A percentile compares a stretch with the other conserved stretches of the same genome.
phyloP scores from a whole-genome alignment of 1,140 invertebrate species.

The Monomorium pharaonis region DNA sequence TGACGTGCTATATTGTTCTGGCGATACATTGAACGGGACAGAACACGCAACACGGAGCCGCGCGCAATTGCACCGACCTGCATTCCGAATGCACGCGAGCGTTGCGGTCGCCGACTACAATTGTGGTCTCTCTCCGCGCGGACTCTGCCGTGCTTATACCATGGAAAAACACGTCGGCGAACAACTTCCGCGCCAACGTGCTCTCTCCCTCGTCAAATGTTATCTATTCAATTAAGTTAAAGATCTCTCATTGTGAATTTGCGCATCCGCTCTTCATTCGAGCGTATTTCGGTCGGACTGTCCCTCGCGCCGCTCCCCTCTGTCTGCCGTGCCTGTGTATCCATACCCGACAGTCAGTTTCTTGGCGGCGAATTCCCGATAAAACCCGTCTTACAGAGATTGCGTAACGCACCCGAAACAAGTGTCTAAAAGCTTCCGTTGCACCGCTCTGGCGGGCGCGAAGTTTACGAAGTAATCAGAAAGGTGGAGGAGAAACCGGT shows the following conservation, averaged over 20 bases:
- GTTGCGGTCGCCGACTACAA: constrained; percentile 51
- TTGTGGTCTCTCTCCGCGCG: constrained; percentile 26
- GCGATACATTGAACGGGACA: constrained; percentile 41
- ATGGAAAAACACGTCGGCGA: constrained; percentile 29
- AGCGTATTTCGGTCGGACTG: too few species aligned
- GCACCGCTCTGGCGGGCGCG: constrained; percentile 53
- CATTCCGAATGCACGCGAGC: constrained; percentile 61
- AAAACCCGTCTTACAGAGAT: constrained; percentile 49
- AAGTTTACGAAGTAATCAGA: constrained; percentile 73
- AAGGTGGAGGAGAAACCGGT: constrained; percentile 61
- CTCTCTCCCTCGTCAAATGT: constrained; percentile 3
- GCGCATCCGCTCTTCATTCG: background rate
- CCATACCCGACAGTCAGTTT: constrained; percentile 4
- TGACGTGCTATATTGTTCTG: constrained; percentile 56
- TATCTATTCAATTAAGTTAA: background rate
- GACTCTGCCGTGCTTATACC: background rate
- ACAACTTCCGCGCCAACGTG: background rate
- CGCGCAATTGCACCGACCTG: constrained; percentile 53
- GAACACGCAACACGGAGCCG: constrained; percentile 52
- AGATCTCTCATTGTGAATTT: background rate
- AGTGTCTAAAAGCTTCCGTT: constrained; percentile 67
- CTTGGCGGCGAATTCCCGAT: background rate
- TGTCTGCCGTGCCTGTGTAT: background rate
- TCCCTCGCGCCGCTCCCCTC: too few species aligned
- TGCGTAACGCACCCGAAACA: constrained; percentile 48